These are phyloP conservation scores for Cichladusa arquata DNA, from an alignment of 2,113 vertebrate species.

Conservation along the genomic window DNA sequence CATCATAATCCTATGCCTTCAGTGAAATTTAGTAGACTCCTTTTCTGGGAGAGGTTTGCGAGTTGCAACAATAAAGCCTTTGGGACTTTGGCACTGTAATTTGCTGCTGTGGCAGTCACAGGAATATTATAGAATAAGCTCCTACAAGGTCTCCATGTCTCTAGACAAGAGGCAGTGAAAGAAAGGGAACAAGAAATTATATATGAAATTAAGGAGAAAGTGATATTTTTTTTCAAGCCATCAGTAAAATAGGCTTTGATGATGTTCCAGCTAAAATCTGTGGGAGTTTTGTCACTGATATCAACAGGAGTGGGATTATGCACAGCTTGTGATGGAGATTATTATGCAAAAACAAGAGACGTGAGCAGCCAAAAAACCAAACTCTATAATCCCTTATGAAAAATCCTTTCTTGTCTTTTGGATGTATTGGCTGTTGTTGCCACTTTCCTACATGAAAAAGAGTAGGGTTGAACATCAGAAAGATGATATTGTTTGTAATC, in stretches of 20 bases:
- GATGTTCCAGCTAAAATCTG: not conserved
- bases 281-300: not conserved
- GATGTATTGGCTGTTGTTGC: not conserved
- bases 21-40: not conserved
- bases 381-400: not conserved
- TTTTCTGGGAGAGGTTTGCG: not conserved
- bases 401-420: constrained; percentile 2
- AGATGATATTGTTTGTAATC: not conserved
- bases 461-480: not conserved
- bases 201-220: not conserved
- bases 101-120: not conserved
- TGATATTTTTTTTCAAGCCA: not conserved
- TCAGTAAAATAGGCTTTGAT: not conserved
- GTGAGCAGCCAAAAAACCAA: not conserved
- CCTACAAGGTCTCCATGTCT: not conserved
- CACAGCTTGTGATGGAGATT: not conserved
- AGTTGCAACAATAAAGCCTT: not conserved
- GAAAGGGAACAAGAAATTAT: not conserved
- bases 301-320: not conserved
- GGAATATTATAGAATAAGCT: not conserved
- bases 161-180: not conserved
- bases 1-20: not conserved
- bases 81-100: not conserved
- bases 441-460: constrained; percentile 3
- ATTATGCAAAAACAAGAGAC: constrained; percentile 14